Evolutionary conservation across 2,113 vertebrate genomes (phyloP).

Genomic region (Mobula birostris): DNA sequence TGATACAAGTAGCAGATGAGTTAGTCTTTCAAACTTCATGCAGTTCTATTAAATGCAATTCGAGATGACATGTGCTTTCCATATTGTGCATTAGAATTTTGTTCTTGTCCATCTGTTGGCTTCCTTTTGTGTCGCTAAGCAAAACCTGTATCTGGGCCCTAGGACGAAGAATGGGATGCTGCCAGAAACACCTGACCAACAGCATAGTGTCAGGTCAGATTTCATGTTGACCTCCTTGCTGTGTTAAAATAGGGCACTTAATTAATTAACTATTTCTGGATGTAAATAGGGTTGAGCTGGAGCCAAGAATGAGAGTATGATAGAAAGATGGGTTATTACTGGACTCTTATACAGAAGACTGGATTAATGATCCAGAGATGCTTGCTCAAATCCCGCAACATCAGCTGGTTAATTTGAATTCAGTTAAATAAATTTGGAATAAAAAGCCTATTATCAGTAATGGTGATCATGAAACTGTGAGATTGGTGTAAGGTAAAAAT

Average conservation of each 20-base stretch:
- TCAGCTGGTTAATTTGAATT: no score
- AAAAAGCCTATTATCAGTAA: no score
- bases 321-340: no score
- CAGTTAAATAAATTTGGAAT: no score
- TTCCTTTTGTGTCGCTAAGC: background rate
- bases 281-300: background rate
- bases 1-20: background rate
- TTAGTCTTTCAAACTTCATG: background rate
- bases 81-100: background rate
- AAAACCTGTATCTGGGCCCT: background rate
- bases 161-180: no score
- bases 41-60: background rate
- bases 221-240: background rate
- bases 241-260: background rate
- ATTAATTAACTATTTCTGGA: background rate
- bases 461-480: no score
- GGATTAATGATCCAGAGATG: no score
- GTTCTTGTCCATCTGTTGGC: background rate
- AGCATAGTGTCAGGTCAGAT: background rate
- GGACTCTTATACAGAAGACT: no score
- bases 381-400: no score
- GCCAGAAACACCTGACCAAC: background rate
- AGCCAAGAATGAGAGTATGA: background rate
- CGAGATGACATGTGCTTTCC: background rate
- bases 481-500: no score